A percentile compares a stretch with the other conserved stretches of the same genome.
These are phyloP conservation scores for Triplophysa rosa DNA, from an alignment of 2,113 vertebrate genomes.

Conservation along the genomic window DNA sequence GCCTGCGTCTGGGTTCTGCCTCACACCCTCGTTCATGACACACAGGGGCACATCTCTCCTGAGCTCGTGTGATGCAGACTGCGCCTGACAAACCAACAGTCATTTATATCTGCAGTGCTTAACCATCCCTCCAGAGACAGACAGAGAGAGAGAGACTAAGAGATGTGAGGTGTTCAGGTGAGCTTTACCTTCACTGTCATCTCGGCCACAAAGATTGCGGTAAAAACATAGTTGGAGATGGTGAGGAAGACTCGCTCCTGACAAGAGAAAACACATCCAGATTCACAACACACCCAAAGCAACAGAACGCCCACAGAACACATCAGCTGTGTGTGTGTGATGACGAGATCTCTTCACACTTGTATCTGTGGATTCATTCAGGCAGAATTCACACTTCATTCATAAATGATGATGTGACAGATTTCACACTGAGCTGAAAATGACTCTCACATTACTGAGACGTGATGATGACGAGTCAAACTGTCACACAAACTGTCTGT, in stretches of 20 bases:
- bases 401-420: background rate
- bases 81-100: no score
- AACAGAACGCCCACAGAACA: no score
- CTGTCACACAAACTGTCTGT: background rate
- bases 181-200: slow-evolving; percentile 93
- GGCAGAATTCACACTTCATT: background rate
- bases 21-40: no score
- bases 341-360: background rate
- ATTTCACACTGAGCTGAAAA: background rate
- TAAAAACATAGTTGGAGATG: slow-evolving; percentile 96
- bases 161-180: background rate
- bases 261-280: background rate
- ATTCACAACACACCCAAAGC: background rate
- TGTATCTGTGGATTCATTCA: background rate
- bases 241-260: slow-evolving; percentile 95
- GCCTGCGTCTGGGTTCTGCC: no score
- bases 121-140: no score
- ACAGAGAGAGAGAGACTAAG: slow-evolving; percentile 29
- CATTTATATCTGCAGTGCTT: no score
- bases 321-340: no score
- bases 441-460: background rate
- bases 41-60: no score
- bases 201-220: slow-evolving; percentile 94
- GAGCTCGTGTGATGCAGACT: no score
- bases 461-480: background rate